Percentiles rank a stretch among this genome's conserved stretches.
Conservation (phyloP, 2,113 vertebrate genomes). For the Ifrita kowaldi region DNA sequence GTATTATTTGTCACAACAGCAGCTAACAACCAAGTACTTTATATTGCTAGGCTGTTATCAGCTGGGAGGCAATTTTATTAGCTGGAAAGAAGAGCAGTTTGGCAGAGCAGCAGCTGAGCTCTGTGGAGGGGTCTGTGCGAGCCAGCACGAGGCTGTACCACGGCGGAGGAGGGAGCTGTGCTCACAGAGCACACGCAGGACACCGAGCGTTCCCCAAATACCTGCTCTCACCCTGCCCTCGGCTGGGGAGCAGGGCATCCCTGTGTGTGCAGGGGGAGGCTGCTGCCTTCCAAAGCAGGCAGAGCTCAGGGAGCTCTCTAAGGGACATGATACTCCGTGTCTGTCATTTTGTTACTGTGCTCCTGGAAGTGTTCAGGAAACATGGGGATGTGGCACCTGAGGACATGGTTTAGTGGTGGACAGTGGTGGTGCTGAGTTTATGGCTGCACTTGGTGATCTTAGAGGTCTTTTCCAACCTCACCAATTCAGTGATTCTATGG, state of each 20-base stretch:
- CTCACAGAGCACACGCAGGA: not conserved
- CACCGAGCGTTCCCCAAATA: not conserved
- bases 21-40: not conserved
- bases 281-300: not conserved
- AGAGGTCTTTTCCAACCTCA: not conserved
- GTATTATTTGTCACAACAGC: conserved; percentile 54
- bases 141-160: not conserved
- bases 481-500: not conserved
- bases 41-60: conserved; percentile 4
- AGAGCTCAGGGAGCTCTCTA: not conserved
- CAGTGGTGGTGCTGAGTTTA: not conserved
- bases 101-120: not conserved
- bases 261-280: not conserved
- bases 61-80: conserved; percentile 26
- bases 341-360: not conserved
- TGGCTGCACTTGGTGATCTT: not conserved
- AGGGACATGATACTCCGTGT: rapidly evolving
- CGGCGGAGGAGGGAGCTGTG: not conserved
- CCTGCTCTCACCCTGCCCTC: not conserved
- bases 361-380: not conserved
- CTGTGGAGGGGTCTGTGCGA: not conserved
- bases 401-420: too few species aligned
- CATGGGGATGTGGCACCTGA: not conserved
- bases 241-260: not conserved
- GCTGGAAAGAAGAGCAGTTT: not conserved